phyloP scores from a whole-genome alignment of 2,888 invertebrate species.

The Elegia similella region DNA sequence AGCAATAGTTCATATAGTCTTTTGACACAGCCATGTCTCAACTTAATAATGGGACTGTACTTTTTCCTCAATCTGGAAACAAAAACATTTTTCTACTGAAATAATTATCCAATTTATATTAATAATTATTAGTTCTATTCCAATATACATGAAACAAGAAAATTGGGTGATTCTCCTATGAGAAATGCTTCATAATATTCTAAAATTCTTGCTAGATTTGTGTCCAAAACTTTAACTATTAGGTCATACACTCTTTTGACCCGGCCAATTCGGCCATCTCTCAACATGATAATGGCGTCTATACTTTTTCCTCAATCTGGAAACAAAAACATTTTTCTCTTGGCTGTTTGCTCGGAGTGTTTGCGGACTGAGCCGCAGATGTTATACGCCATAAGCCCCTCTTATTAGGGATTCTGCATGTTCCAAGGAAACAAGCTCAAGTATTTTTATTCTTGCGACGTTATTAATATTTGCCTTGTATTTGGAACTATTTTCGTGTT shows the following conservation, averaged over 20 bases:
- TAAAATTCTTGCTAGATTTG: no score
- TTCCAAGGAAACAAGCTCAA: conserved; percentile 55
- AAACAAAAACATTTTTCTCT: conserved; percentile 77
- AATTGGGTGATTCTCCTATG: no score
- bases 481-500: background rate
- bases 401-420: conserved; percentile 77
- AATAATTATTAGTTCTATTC: no score
- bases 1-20: no score
- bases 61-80: background rate
- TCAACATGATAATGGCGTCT: background rate
- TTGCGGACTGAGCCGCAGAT: conserved; percentile 75
- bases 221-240: no score
- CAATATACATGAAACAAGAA: no score
- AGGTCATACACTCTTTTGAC: no score
- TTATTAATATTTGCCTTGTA: conserved; percentile 59
- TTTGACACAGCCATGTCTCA: no score
- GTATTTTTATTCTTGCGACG: conserved; percentile 64
- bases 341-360: conserved; percentile 74
- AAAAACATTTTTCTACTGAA: no score
- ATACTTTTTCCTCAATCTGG: conserved; percentile 21
- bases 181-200: no score
- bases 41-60: background rate
- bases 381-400: conserved; percentile 76
- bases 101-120: no score
- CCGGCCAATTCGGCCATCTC: conserved; percentile 19